phyloP scores from a whole-genome alignment of 2,113 vertebrate genomes.

The Amphiprion ocellaris region DNA sequence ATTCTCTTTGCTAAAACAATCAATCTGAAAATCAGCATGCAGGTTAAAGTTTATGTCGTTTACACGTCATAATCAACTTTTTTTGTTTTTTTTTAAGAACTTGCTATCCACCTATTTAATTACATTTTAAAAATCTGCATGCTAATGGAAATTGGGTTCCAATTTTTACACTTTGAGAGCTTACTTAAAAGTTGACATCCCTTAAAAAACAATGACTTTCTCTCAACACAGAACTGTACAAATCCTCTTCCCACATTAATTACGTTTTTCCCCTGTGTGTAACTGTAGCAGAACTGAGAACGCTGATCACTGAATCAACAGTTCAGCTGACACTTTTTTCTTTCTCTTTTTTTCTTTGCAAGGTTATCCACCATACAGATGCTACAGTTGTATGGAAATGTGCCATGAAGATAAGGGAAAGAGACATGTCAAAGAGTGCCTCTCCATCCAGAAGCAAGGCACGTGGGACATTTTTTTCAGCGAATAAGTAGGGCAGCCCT shows the following conservation, averaged over 20 bases:
- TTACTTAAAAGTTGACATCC: too few relatives aligned
- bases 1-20: neutral
- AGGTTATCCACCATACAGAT: constrained; percentile 42
- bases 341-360: neutral
- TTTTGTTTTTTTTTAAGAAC: neutral
- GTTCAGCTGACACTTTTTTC: constrained; percentile 13
- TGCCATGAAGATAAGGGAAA: constrained; percentile 51
- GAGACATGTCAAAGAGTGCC: constrained; percentile 53
- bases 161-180: too few relatives aligned
- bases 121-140: too few relatives aligned
- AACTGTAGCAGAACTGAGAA: constrained; percentile 19
- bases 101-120: too few relatives aligned
- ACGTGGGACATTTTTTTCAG: constrained; percentile 49
- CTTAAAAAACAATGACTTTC: neutral
- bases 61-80: neutral
- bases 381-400: constrained; percentile 36
- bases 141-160: too few relatives aligned
- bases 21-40: neutral
- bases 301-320: constrained; percentile 32
- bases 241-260: neutral
- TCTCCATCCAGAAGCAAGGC: constrained; percentile 62
- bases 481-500: constrained; percentile 75
- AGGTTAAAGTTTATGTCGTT: neutral
- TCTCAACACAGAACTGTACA: neutral
- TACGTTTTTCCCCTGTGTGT: neutral